These are phyloP conservation scores for Drosophila bocqueti DNA, from an alignment of 1,140 invertebrate genomes.

Conservation along the genomic window DNA sequence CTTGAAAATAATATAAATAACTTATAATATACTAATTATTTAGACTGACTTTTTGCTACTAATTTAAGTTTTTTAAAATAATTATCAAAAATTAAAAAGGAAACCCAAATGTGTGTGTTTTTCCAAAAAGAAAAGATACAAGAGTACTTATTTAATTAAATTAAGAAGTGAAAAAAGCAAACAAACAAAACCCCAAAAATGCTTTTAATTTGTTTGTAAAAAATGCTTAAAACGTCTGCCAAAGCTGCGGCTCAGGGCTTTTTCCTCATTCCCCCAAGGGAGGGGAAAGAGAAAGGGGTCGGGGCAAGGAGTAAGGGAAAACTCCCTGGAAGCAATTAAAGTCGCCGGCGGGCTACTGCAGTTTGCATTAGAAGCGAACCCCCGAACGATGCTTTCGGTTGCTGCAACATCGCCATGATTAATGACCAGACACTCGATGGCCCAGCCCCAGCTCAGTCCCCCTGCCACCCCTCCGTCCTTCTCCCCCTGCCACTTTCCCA, in stretches of 20 bases:
- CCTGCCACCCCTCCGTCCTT: background rate
- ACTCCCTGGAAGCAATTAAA: constrained; percentile 52
- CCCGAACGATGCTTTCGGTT: constrained; percentile 50
- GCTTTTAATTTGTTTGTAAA: constrained; percentile 51
- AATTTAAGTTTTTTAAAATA: too few species aligned
- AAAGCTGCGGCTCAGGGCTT: constrained; percentile 22
- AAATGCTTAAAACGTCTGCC: constrained; percentile 41
- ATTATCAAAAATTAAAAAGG: background rate
- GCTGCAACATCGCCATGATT: constrained; percentile 65
- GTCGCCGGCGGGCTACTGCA: constrained; percentile 40
- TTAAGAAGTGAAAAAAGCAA: background rate
- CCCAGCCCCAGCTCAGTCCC: constrained; percentile 1
- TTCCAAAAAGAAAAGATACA: background rate
- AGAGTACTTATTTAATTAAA: constrained; percentile 28
- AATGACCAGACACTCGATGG: constrained; percentile 51
- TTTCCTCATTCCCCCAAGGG: background rate
- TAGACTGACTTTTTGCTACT: background rate
- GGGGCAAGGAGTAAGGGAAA: background rate
- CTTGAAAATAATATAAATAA: background rate
- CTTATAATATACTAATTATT: background rate
- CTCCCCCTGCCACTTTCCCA: background rate
- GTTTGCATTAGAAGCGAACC: constrained; percentile 58
- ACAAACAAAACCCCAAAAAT: constrained; percentile 44
- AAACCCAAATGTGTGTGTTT: background rate
- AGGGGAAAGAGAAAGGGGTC: background rate